Base-by-base conservation (phyloP, 2,113 vertebrate species). In the Athene cunicularia region DNA sequence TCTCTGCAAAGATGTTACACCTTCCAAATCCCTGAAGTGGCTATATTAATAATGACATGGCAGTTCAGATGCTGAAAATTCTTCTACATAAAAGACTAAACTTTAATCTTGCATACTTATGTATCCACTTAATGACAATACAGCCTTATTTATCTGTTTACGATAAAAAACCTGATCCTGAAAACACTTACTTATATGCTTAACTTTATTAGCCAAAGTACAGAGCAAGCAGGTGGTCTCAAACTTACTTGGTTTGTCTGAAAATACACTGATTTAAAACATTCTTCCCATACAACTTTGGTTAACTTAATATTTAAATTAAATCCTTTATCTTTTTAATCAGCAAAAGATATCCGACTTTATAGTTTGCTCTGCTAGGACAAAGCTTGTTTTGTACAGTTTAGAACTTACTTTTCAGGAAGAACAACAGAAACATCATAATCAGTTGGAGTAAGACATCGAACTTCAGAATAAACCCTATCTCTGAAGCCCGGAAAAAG, bases 401-500 rank as follows among this genome's bases (percentile, higher is more conserved):
- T 76, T 85, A 59, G 68, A 28, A 98, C 99, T 99, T 98, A 99
- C 99, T 99, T 99, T 55, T 98, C 96, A 50, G 99, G 99, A 24
- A 98, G 98, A 58, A 99, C 97, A 43, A 99, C 99, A 0, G 99
- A 99, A 88, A 99, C 99, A 3, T 99, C 98, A 3, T 99, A 99
- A 94, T 99, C 99, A 52, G 99, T 98, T 49, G 99, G 99, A 80
- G 98, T 98, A 3, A 99, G 99, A 17, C 99, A 99, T 20, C 99
- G 98, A 62, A 99, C 99, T 90, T 99, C 99, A 27, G 98, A 99
- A 91, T 99, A 99, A 94, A 99, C 98, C 0, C 99, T 97, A 95
- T 99, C 99, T 89, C 99, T 98, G 97, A 99, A 99, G 86, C 99
- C 99, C 0, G 99, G 98, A 90, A 99, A 99, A 83, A 99, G 98